phyloP scores from a whole-genome alignment of 2,888 invertebrate species.

The Limnephilus lunatus region DNA sequence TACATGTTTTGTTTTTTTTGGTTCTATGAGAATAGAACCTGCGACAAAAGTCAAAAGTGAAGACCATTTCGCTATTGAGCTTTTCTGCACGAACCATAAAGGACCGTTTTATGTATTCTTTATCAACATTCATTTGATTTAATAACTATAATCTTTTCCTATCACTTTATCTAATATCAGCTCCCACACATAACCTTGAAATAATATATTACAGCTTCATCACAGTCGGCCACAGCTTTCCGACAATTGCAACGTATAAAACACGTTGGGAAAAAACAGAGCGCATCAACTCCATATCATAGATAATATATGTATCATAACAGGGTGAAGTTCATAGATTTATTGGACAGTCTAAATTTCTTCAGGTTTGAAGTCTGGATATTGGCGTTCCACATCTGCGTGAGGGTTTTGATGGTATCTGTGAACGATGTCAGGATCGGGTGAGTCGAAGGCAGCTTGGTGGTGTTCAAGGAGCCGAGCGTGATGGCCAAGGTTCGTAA shows the following conservation, averaged over 20 bases:
- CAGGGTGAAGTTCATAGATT: conserved; percentile 37
- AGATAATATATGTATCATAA: conserved; percentile 60
- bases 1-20: not conserved
- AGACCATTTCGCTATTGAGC: not conserved
- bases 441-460: conserved; percentile 68
- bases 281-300: conserved; percentile 49
- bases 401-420: conserved; percentile 53
- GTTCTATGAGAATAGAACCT: not conserved
- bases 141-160: not conserved
- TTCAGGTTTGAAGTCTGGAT: not conserved
- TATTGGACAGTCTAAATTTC: conserved; percentile 22
- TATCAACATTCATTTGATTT: not conserved
- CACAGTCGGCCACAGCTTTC: conserved; percentile 33
- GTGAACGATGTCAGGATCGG: conserved; percentile 49
- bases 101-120: not conserved
- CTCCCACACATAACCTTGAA: conserved; percentile 24
- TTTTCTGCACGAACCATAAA: not conserved
- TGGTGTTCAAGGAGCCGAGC: conserved; percentile 71
- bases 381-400: conserved; percentile 55
- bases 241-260: conserved; percentile 25
- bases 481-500: conserved; percentile 72
- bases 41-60: not conserved
- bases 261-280: conserved; percentile 41
- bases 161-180: conserved; percentile 39
- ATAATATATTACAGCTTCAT: conserved; percentile 49